phyloP scores from a whole-genome alignment of 2,888 invertebrate genomes.

The Marasmarcha lunaedactyla region DNA sequence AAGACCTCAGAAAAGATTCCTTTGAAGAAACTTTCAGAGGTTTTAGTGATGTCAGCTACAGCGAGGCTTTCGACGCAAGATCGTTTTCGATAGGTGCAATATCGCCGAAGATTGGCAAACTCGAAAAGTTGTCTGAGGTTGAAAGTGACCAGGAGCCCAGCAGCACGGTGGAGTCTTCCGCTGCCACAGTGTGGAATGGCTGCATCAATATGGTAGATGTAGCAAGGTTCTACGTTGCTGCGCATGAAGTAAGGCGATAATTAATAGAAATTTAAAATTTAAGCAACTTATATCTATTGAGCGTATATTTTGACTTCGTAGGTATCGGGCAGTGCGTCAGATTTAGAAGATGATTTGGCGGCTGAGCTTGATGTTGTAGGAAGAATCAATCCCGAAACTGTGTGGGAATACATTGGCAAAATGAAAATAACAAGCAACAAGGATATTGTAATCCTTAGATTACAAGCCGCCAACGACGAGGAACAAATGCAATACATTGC shows the following conservation, averaged over 20 bases:
- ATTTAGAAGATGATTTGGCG: constrained; percentile 79
- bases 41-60: constrained; percentile 36
- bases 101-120: constrained; percentile 21
- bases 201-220: constrained; percentile 92
- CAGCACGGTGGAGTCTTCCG: constrained; percentile 75
- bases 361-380: constrained; percentile 89
- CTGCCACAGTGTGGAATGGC: constrained; percentile 81
- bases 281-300: background rate
- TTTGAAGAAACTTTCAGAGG: constrained; percentile 46
- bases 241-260: constrained; percentile 73
- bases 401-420: constrained; percentile 93
- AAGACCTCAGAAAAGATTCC: constrained; percentile 52
- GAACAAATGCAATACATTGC: constrained; percentile 88
- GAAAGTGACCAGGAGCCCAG: constrained; percentile 84
- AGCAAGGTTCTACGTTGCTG: constrained; percentile 85
- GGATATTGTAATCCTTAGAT: constrained; percentile 85
- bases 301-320: constrained; percentile 17
- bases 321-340: constrained; percentile 74
- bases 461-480: constrained; percentile 85
- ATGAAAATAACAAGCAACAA: constrained; percentile 90
- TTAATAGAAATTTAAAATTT: background rate
- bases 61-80: constrained; percentile 34
- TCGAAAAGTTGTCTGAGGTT: constrained; percentile 56
- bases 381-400: constrained; percentile 89
- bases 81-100: constrained; percentile 35